phyloP scores from a whole-genome alignment of 2,113 vertebrate genomes.

The Agelaius tricolor region DNA sequence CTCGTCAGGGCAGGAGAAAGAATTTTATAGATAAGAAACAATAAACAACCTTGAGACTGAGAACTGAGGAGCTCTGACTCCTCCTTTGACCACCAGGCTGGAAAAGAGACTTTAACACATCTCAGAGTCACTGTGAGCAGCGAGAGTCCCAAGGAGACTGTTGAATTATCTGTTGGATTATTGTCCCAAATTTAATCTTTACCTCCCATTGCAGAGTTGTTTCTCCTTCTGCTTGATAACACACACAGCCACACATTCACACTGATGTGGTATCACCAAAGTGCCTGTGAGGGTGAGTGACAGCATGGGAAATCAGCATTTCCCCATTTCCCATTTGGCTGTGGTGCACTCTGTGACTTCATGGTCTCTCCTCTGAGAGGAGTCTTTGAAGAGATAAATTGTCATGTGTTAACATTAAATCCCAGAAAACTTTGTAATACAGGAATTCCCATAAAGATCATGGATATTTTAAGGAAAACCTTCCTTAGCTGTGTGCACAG shows the following conservation, averaged over 20 bases:
- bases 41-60: too few relatives aligned
- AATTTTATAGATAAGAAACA: too few relatives aligned
- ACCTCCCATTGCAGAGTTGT: neutral
- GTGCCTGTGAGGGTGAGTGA: neutral
- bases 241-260: neutral
- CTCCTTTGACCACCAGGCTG: too few relatives aligned
- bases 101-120: too few relatives aligned
- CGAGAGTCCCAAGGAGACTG: neutral
- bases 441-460: neutral
- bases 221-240: neutral
- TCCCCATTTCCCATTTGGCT: neutral
- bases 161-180: neutral
- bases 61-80: too few relatives aligned
- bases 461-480: neutral
- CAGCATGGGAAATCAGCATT: neutral
- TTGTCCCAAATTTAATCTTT: neutral
- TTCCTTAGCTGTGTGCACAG: neutral
- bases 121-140: too few relatives aligned
- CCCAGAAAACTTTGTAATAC: neutral
- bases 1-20: too few relatives aligned
- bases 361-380: neutral
- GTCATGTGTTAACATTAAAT: neutral
- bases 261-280: fast-evolving
- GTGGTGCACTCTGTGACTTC: neutral
- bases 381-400: neutral